Conservation (phyloP, 2,113 vertebrate genomes). For the Polypterus bichir region DNA sequence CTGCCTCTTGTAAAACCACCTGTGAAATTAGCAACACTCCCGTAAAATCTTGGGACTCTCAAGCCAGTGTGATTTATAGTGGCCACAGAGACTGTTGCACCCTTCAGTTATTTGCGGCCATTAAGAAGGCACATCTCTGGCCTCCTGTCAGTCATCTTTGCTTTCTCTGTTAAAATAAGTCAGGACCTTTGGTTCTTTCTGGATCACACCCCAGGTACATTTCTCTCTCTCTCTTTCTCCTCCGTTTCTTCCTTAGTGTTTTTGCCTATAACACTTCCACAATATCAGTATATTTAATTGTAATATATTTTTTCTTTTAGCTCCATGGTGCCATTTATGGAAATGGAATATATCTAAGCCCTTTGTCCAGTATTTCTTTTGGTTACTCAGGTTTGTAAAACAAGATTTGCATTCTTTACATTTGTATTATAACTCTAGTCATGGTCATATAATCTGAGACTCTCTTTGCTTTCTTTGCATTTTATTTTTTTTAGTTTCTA, state of each 20-base stretch:
- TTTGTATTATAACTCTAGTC: background rate
- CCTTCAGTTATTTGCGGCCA: no score
- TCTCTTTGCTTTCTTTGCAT: no score
- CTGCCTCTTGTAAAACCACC: no score
- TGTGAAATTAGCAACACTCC: no score
- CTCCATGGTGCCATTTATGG: constrained; percentile 85
- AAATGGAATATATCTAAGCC: constrained; percentile 83
- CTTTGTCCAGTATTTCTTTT: constrained; percentile 86
- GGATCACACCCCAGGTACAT: background rate
- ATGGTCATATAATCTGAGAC: background rate
- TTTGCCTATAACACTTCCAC: background rate
- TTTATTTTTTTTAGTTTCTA: no score
- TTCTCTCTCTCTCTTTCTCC: background rate
- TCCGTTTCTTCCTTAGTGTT: background rate
- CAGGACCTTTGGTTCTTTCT: background rate
- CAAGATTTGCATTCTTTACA: background rate
- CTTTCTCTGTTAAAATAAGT: no score
- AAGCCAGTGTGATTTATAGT: no score
- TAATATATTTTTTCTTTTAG: constrained; percentile 33
- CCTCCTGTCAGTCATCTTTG: no score
- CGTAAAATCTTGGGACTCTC: no score
- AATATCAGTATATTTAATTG: constrained; percentile 1
- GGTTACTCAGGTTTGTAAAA: constrained; percentile 74
- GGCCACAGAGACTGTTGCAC: no score
- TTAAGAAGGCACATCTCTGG: no score